These are phyloP conservation scores for Chaetops frenatus DNA, from an alignment of 2,113 vertebrate genomes.

Conservation along the genomic window DNA sequence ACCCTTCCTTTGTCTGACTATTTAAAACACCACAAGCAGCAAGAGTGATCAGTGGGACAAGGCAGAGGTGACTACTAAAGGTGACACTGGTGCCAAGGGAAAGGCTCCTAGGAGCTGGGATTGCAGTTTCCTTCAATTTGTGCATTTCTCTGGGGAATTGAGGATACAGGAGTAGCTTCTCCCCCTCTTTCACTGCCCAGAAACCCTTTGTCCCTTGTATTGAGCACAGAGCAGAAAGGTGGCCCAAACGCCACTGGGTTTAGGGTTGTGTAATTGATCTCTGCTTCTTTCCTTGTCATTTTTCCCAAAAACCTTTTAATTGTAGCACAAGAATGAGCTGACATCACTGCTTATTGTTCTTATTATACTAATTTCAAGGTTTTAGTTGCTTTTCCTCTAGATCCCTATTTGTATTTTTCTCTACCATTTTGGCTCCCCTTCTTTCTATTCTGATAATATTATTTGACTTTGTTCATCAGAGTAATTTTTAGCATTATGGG, in stretches of 20 bases:
- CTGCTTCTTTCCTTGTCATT: not conserved
- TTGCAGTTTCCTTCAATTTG: not conserved
- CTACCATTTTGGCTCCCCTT: not conserved
- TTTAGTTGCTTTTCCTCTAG: not conserved
- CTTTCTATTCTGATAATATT: not conserved
- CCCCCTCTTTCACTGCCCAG: not conserved
- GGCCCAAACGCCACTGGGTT: not conserved
- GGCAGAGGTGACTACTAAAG: not conserved
- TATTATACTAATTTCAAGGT: not conserved
- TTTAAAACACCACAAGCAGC: not conserved
- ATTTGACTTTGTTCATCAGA: not conserved
- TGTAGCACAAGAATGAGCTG: not conserved
- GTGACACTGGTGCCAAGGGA: not conserved
- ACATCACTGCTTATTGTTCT: not conserved
- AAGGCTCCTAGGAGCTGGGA: not conserved
- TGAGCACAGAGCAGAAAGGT: not conserved
- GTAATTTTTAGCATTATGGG: not conserved
- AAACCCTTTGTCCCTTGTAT: not conserved
- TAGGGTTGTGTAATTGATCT: not conserved
- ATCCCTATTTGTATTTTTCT: not conserved
- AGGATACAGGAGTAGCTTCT: not conserved
- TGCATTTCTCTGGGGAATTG: not conserved
- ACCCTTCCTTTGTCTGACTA: not conserved
- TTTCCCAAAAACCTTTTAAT: not conserved
- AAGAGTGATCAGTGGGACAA: not conserved